These are phyloP conservation scores for Sphyrna mokarran DNA, from an alignment of 2,113 vertebrate genomes.

Conservation along the genomic window DNA sequence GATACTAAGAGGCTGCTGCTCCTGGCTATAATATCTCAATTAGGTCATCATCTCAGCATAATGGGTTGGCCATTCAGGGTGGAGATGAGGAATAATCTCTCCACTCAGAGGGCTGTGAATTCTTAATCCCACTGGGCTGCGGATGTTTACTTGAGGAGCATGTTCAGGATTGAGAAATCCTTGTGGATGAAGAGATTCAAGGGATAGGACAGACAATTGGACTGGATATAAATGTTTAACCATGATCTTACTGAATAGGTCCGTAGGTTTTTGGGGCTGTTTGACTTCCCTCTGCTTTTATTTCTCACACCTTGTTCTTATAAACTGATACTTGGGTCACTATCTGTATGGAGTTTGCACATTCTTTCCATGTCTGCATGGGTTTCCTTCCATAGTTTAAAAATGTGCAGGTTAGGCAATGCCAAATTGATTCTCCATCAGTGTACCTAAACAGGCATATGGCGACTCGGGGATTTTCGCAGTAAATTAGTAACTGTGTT, in stretches of 20 bases:
- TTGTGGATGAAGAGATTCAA: neutral
- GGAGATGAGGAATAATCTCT: neutral
- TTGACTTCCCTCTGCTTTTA: too few species aligned
- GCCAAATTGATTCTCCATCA: too few species aligned
- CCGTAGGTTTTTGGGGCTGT: neutral
- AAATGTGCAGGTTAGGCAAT: too few species aligned
- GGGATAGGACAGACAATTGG: neutral
- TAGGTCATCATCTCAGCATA: neutral
- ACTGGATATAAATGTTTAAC: neutral
- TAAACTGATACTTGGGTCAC: neutral
- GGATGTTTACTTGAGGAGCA: neutral
- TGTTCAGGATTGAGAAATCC: neutral
- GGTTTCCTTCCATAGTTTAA: too few species aligned
- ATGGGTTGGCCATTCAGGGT: neutral
- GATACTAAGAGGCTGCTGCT: neutral
- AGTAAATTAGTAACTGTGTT: too few species aligned
- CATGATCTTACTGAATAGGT: neutral
- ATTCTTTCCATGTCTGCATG: too few species aligned
- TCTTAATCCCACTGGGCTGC: neutral
- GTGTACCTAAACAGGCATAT: too few species aligned
- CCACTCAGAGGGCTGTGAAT: conserved; percentile 3
- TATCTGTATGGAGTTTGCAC: too few species aligned
- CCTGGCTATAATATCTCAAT: neutral
- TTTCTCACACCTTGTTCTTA: neutral
- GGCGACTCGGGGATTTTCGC: too few species aligned